Conservation (phyloP, 2,888 invertebrate species). For the Pollenia griseotomentosa region DNA sequence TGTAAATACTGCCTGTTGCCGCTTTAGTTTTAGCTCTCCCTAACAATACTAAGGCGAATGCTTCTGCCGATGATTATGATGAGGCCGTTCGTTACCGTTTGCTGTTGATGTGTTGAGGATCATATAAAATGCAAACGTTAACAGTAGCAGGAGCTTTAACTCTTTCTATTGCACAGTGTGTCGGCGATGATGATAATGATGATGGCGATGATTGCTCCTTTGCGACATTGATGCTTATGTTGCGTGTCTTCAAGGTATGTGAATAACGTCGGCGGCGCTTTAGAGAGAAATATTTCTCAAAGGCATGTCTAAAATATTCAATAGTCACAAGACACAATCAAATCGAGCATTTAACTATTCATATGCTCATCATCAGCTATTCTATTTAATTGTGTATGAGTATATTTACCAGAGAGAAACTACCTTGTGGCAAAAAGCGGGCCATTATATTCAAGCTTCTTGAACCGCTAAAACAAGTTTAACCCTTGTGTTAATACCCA, state of each 20-base stretch:
- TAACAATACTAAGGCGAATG: slow-evolving; percentile 51
- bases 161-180: slow-evolving; percentile 28
- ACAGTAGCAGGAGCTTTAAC: slow-evolving; percentile 68
- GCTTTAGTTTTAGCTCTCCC: slow-evolving; percentile 28
- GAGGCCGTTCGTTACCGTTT: slow-evolving; percentile 26
- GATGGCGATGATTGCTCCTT: slow-evolving; percentile 69
- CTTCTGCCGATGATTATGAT: slow-evolving; percentile 59
- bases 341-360: slow-evolving; percentile 72
- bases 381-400: slow-evolving; percentile 7
- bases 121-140: slow-evolving; percentile 60
- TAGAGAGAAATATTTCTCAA: slow-evolving; percentile 61
- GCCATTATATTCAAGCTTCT: neutral
- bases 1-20: slow-evolving; percentile 20
- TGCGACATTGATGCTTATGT: slow-evolving; percentile 75
- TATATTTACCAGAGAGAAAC: neutral
- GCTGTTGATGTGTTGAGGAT: slow-evolving; percentile 47
- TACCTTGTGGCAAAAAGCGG: neutral
- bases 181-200: slow-evolving; percentile 56
- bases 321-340: slow-evolving; percentile 72
- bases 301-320: slow-evolving; percentile 66
- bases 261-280: slow-evolving; percentile 71
- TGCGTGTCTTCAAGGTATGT: slow-evolving; percentile 71
- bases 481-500: too few relatives aligned
- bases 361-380: slow-evolving; percentile 62
- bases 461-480: too few relatives aligned